A percentile compares a stretch with the other conserved stretches of the same genome.
These are phyloP conservation scores for Malacosoma neustria DNA, from an alignment of 2,888 invertebrate species.

Conservation along the genomic window DNA sequence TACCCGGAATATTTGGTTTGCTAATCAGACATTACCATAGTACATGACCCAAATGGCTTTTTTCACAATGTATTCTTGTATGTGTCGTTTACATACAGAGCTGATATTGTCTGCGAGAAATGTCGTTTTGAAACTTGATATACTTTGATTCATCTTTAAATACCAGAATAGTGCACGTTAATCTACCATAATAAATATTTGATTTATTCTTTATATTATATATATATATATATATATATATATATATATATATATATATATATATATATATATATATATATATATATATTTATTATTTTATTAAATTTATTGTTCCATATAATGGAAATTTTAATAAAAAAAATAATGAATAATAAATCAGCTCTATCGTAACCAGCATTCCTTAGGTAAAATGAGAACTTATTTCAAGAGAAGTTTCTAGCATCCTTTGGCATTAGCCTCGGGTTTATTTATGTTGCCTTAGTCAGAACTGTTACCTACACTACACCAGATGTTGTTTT, in stretches of 20 bases:
- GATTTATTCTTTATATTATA: no score
- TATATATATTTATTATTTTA: no score
- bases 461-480: conserved; percentile 62
- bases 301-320: no score
- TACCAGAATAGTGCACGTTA: neutral
- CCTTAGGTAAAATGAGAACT: no score
- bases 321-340: no score
- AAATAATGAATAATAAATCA: no score
- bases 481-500: conserved; percentile 69
- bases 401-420: no score
- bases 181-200: no score
- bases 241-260: no score
- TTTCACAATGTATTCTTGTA: neutral
- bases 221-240: no score
- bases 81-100: neutral
- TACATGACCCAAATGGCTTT: neutral
- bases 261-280: no score
- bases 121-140: neutral
- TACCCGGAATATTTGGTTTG: neutral
- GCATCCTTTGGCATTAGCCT: conserved; percentile 41
- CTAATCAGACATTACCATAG: neutral
- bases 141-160: neutral
- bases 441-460: conserved; percentile 69
- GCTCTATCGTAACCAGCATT: no score
- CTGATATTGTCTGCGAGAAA: neutral